Percentiles rank a stretch among this genome's conserved stretches.
Evolutionary conservation across 2,113 vertebrate genomes (phyloP).

Genomic region (Triplophysa rosa): DNA sequence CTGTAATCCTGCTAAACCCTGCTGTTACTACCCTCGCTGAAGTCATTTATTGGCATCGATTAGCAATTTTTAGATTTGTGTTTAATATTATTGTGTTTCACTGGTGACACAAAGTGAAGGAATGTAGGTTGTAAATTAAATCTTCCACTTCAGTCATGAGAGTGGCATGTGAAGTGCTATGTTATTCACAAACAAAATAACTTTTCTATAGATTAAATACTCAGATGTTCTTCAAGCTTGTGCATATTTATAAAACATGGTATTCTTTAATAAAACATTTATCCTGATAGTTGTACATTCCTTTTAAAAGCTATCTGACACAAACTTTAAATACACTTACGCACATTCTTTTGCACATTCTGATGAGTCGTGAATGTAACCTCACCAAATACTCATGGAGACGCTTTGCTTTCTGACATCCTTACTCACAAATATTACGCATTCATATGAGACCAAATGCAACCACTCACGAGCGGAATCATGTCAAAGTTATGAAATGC

Average conservation of each 20-base stretch:
- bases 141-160: neutral
- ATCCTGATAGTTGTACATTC: neutral
- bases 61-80: neutral
- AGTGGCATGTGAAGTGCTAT: neutral
- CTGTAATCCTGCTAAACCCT: conserved; percentile 3
- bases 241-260: too few relatives aligned
- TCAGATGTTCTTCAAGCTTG: neutral
- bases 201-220: neutral
- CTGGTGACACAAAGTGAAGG: neutral
- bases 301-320: neutral
- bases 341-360: neutral
- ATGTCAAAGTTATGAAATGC: conserved; percentile 25
- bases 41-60: conserved; percentile 10
- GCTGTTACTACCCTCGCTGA: neutral
- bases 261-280: too few relatives aligned
- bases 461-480: neutral
- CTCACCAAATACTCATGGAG: conserved; percentile 3
- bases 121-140: neutral
- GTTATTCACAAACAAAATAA: neutral
- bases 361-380: neutral
- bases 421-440: neutral
- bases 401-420: neutral
- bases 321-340: neutral
- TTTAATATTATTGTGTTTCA: neutral
- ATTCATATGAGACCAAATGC: neutral